A percentile compares a stretch with the other conserved stretches of the same genome.
Evolutionary conservation across 1,140 invertebrate species (phyloP).

Genomic region (Popillia japonica): DNA sequence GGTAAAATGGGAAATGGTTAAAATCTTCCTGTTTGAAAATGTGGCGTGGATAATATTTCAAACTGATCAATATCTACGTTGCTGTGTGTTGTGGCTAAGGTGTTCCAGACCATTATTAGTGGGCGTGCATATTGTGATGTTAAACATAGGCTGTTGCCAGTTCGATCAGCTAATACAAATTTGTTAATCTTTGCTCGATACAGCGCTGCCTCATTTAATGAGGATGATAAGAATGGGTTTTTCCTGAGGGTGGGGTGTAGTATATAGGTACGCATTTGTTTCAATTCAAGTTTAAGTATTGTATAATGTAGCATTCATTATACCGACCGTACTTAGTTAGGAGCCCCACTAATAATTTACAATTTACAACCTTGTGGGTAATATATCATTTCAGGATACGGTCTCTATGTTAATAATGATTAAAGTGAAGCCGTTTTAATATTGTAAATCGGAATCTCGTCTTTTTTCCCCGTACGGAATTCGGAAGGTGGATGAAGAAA

Average conservation of each 20-base stretch:
- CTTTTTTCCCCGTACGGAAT: too few relatives aligned
- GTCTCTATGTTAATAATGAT: background rate
- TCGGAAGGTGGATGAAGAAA: too few relatives aligned
- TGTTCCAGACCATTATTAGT: background rate
- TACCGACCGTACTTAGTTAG: background rate
- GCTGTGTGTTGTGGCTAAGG: background rate
- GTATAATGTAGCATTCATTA: background rate
- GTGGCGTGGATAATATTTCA: background rate
- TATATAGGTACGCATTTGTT: background rate
- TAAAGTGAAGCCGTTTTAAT: background rate
- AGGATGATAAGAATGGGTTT: too few relatives aligned
- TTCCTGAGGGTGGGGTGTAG: too few relatives aligned
- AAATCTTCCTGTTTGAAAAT: background rate
- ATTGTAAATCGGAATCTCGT: background rate
- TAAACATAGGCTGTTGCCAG: background rate
- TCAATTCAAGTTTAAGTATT: background rate
- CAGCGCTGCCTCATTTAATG: too few relatives aligned
- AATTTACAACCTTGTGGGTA: background rate
- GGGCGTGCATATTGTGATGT: slow-evolving; percentile 1
- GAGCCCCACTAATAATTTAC: background rate
- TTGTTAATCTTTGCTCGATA: background rate
- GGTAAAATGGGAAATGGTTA: background rate
- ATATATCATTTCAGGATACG: background rate
- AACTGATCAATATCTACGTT: background rate
- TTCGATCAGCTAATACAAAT: background rate